These are phyloP conservation scores for Adelphocoris suturalis DNA, from an alignment of 2,888 invertebrate genomes.

Conservation along the genomic window DNA sequence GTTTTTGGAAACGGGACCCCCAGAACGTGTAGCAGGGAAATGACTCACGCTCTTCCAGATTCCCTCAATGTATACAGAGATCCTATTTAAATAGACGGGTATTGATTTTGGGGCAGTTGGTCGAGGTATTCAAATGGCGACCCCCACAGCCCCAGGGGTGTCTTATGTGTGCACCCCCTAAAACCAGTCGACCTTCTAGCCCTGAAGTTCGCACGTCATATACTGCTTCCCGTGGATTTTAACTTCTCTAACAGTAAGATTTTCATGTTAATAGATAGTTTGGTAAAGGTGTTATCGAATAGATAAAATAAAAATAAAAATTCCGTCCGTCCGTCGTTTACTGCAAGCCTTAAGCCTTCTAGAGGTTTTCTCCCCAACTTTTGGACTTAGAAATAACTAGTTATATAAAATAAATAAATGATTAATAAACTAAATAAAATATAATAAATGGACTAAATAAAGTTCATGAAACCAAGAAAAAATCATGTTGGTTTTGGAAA, in stretches of 20 bases:
- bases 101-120: conserved; percentile 71
- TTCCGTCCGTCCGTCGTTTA: no score
- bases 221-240: not conserved
- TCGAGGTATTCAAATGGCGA: conserved; percentile 68
- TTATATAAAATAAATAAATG: no score
- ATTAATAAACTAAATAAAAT: no score
- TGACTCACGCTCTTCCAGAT: conserved; percentile 54
- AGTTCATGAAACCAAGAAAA: no score
- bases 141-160: conserved; percentile 50
- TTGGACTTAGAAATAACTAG: no score
- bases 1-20: not conserved
- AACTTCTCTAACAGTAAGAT: not conserved
- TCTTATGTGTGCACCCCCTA: conserved; percentile 16
- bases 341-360: no score
- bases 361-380: no score
- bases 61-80: conserved; percentile 58
- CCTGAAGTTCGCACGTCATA: not conserved
- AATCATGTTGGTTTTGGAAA: no score
- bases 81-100: conserved; percentile 69
- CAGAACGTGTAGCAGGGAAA: conserved; percentile 13
- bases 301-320: no score
- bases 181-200: not conserved
- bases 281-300: no score
- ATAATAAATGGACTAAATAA: no score
- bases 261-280: no score